Conservation (phyloP, 2,113 vertebrate genomes). For the Neoarius graeffei region DNA sequence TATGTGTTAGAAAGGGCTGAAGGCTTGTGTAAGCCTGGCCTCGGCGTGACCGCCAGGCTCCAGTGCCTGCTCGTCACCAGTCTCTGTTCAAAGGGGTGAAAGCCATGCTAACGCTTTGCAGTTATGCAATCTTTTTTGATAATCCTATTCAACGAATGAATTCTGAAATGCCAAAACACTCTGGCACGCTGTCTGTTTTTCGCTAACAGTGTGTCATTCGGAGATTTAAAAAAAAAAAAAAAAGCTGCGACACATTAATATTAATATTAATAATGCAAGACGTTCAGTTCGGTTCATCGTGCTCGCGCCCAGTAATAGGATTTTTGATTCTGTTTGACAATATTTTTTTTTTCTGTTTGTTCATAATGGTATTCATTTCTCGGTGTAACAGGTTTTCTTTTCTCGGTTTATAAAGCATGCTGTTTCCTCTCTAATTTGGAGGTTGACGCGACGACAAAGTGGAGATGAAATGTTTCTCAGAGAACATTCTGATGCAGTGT, state of each 20-base stretch:
- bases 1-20: constrained; percentile 31
- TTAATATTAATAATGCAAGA: neutral
- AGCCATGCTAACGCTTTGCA: constrained; percentile 46
- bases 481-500: constrained; percentile 68
- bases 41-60: constrained; percentile 1
- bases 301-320: constrained; percentile 14
- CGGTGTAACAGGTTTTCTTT: constrained; percentile 47
- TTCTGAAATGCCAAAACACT: constrained; percentile 51
- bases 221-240: neutral
- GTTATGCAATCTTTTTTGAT: constrained; percentile 50
- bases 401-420: constrained; percentile 55
- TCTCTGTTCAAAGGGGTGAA: constrained; percentile 43
- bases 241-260: neutral
- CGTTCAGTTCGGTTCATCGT: constrained; percentile 16
- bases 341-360: constrained; percentile 11
- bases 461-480: constrained; percentile 61
- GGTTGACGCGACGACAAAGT: constrained; percentile 47
- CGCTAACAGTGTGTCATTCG: neutral
- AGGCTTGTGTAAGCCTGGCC: constrained; percentile 34
- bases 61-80: constrained; percentile 22
- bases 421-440: constrained; percentile 55
- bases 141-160: constrained; percentile 16
- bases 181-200: constrained; percentile 23
- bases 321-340: constrained; percentile 21
- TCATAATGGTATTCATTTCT: constrained; percentile 20